Base-by-base conservation (phyloP, 2,113 vertebrate species). In the Engystomops pustulosus region DNA sequence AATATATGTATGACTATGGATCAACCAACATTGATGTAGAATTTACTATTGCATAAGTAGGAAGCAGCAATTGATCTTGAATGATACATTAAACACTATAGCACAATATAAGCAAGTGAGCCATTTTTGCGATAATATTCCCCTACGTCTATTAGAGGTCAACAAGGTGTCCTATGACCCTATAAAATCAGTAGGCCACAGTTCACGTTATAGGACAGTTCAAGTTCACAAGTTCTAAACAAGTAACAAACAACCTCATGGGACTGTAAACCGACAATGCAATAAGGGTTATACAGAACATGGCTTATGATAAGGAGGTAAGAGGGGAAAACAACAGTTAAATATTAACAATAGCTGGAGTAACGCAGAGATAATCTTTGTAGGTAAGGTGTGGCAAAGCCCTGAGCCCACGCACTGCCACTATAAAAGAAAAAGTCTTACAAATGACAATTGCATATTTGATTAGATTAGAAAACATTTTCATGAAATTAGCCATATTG, bases 281-380 rank as follows among this genome's bases (percentile, higher is more conserved):
- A 53, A 51, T 23, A 83, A 77, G 58, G 15, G 44, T 75, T 47
- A 84, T 38, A 38, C 4, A 18, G 30, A 84, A 34, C n/a, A 60
- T 18, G 3, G 23, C 34, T 44, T 27, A 1, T 41, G 72, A 84
- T 84, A 84, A 84, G 32, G 17, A 25, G 55, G 18, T 27, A 34
- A n/a, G 34, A 65, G 4, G 44, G 11, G 11, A 38, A 32, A 55
- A 23, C 27, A 72, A 9, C 20, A 1, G 60, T 84, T 77, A 78
- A 84, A 68, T 47, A 78, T 77, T 78, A 84, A 84, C 82, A 20
- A 2, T 15, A 20, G 32, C 38, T 32, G 11, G 20, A 55, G 18
- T 36, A 53, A 1, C 55, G 34, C 4, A 2, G 17, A 27, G 80
- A 74, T 82, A 72, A 60, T 38, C 23, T 14, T 4, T 17, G n/a